Percentiles rank a stretch among this genome's conserved stretches.
These are phyloP conservation scores for Tachina grossa DNA, from an alignment of 2,888 invertebrate genomes.

Conservation along the genomic window DNA sequence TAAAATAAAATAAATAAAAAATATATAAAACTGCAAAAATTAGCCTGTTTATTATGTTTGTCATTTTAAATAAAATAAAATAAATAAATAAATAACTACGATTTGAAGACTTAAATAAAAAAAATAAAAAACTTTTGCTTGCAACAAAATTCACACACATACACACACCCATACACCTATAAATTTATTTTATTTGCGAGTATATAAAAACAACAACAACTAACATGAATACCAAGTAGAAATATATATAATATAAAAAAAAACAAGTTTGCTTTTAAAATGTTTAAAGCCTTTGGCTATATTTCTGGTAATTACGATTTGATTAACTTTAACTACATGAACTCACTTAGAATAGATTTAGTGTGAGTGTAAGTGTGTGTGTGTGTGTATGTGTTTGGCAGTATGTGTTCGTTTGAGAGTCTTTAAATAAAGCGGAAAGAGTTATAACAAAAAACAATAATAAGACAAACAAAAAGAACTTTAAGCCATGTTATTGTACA, in stretches of 20 bases:
- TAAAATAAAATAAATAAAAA: not conserved
- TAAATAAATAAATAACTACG: conserved; percentile 39
- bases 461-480: conserved; percentile 56
- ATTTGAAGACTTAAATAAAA: conserved; percentile 8
- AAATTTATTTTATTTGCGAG: conserved; percentile 37
- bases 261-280: conserved; percentile 82
- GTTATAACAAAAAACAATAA: conserved; percentile 33
- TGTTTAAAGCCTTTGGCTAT: conserved; percentile 77
- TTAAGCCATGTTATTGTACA: conserved; percentile 55
- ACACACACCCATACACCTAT: not conserved
- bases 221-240: conserved; percentile 2
- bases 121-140: conserved; percentile 1
- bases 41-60: conserved; percentile 69
- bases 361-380: conserved; percentile 39
- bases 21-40: conserved; percentile 9
- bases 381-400: not conserved
- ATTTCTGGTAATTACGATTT: conserved; percentile 82
- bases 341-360: conserved; percentile 73
- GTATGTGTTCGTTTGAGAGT: conserved; percentile 1
- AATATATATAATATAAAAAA: not conserved
- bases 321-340: conserved; percentile 82
- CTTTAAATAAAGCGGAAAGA: conserved; percentile 48
- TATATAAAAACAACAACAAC: conserved; percentile 27
- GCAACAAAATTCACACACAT: conserved; percentile 3
- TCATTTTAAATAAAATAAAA: conserved; percentile 43